Evolutionary conservation across 2,888 invertebrate species (phyloP).

Genomic region (Zootermopsis nevadensis): DNA sequence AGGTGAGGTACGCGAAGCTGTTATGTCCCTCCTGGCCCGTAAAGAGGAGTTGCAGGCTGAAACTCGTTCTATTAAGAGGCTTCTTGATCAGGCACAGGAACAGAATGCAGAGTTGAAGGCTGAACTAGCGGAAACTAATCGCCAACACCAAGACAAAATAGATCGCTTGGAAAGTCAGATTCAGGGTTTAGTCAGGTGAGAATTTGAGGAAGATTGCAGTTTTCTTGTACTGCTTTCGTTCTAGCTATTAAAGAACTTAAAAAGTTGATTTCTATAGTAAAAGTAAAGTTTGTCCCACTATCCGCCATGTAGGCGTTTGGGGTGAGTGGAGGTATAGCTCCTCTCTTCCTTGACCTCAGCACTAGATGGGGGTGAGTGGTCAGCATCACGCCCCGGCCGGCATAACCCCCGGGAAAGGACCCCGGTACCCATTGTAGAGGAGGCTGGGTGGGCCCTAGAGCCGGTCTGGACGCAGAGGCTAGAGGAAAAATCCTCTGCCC

Average conservation of each 20-base stretch:
- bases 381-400: no score
- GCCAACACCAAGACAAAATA: slow-evolving; percentile 57
- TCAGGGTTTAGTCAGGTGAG: slow-evolving; percentile 73
- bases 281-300: no score
- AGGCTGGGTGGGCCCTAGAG: no score
- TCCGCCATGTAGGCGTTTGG: no score
- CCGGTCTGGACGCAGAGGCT: no score
- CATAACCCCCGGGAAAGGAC: no score
- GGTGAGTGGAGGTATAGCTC: no score
- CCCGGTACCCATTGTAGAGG: no score
- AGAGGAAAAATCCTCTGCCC: no score
- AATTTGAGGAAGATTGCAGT: background rate
- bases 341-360: no score
- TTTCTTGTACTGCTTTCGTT: background rate
- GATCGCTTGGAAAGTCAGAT: slow-evolving; percentile 65
- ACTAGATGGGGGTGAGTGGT: no score
- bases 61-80: slow-evolving; percentile 54
- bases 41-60: slow-evolving; percentile 54
- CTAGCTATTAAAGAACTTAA: background rate
- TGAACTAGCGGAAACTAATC: slow-evolving; percentile 64
- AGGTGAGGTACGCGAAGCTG: slow-evolving; percentile 52
- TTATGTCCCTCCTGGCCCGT: slow-evolving; percentile 52
- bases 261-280: no score
- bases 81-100: slow-evolving; percentile 65
- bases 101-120: slow-evolving; percentile 67